Percentiles rank a stretch among this genome's conserved stretches.
Conservation (phyloP, 1,140 invertebrate species). For the Drosophila micromelanica region DNA sequence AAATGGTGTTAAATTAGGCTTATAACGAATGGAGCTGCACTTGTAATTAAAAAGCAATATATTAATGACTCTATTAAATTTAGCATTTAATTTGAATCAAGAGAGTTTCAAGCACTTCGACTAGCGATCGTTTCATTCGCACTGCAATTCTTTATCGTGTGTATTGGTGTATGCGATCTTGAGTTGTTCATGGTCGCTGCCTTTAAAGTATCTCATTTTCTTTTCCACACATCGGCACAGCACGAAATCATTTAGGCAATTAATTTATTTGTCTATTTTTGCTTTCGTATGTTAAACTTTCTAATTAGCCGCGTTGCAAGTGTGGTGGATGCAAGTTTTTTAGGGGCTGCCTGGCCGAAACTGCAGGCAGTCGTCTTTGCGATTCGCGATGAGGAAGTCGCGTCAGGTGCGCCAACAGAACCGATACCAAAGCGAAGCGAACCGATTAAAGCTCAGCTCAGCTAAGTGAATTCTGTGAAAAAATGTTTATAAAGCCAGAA, state of each 20-base stretch:
- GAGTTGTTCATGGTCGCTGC: constrained; percentile 72
- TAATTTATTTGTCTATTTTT: constrained; percentile 73
- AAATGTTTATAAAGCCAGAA: constrained; percentile 65
- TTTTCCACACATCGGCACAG: constrained; percentile 49
- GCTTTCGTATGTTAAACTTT: constrained; percentile 77
- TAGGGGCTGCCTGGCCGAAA: constrained; percentile 65
- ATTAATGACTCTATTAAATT: constrained; percentile 8
- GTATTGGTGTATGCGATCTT: constrained; percentile 34
- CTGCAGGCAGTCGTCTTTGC: constrained; percentile 74
- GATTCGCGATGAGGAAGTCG: constrained; percentile 83
- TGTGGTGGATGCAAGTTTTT: constrained; percentile 61
- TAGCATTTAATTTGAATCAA: not conserved
- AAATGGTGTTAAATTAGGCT: not conserved
- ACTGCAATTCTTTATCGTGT: constrained; percentile 19
- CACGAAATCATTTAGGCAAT: constrained; percentile 75
- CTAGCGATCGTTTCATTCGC: constrained; percentile 2
- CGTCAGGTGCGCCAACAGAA: constrained; percentile 46
- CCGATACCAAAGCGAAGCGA: constrained; percentile 40
- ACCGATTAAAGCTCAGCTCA: constrained; percentile 40
- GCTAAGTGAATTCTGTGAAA: constrained; percentile 29
- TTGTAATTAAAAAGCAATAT: not conserved
- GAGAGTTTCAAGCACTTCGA: constrained; percentile 7
- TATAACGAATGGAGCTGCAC: not conserved
- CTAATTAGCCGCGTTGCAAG: constrained; percentile 60
- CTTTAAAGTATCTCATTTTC: constrained; percentile 70